Base-by-base conservation (phyloP, 2,113 vertebrate species). In the Ophthalmolycus amberensis region DNA sequence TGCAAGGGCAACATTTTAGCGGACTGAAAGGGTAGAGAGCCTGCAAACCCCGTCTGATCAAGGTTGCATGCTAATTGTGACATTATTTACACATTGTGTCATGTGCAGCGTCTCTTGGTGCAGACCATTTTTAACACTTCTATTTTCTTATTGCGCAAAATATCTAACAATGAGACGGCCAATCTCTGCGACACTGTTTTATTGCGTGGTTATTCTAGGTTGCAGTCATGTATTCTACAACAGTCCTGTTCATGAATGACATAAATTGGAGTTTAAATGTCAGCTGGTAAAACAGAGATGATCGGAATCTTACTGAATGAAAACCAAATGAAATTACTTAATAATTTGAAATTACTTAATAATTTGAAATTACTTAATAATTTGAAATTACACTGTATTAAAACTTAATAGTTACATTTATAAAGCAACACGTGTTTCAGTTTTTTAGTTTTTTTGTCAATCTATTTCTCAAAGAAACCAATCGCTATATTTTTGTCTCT, bases 31-130 rank as follows among this genome's bases (percentile, higher is more conserved):
- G 32, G 15, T 29, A 48, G 29, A 72, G 29, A 72, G 48, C 18
- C 16, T 4, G 0, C 52, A 46, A 42, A 78, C 37, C 52, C 54
- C 54, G 34, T 48, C 44, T 8, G 60, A 34, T 81, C 75, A 71
- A 79, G 81, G 68, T 48, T 85, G 59, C 73, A 85, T 87, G 79
- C n/a, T 85, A 86, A 91, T 85, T 74, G 59, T 90, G 82, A 62
- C 78, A 85, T 90, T 89, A 86, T 79, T 65, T 40, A 75, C 15
- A 16, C n/a, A 85, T 76, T 84, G 15, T 75, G 63, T 85, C 32
- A 29, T 75, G 71, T 65, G 34, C 52, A 42, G 77, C 54, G 6
- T 32, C 40, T 69, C 29, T 56, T 29, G 62, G 29, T 71, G 20
- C 3, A 40, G 22, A 25, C 20, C n/a, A 5, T 50, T 22, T 59